Conservation (phyloP, 2,797 vertebrate genomes). For the Gymnoscopelus microlampas region DNA sequence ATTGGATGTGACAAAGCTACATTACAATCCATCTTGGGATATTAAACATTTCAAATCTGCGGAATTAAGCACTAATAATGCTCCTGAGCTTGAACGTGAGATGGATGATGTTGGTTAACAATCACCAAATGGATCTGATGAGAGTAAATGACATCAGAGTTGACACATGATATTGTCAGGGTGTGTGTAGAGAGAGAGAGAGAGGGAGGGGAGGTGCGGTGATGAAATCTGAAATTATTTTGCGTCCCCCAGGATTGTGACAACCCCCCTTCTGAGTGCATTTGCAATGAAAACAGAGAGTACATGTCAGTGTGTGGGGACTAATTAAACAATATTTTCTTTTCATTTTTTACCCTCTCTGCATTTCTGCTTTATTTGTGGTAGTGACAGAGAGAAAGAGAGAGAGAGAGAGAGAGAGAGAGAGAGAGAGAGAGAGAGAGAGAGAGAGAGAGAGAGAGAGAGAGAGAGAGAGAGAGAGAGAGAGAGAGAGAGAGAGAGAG, state of each 20-base stretch:
- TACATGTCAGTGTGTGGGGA: too few relatives aligned
- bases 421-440: not conserved
- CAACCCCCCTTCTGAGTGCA: conserved; percentile 21
- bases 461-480: not conserved
- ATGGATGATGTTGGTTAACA: conserved; percentile 81
- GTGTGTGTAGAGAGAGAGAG: not conserved
- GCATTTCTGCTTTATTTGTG: not conserved
- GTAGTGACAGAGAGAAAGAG: not conserved
- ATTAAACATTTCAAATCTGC: conserved; percentile 86
- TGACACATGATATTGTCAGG: conserved; percentile 68
- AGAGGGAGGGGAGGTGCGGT: not conserved
- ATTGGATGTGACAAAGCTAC: conserved; percentile 85
- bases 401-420: not conserved
- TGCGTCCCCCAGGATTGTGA: conserved; percentile 19
- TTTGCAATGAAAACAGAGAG: conserved; percentile 3
- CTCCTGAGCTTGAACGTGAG: conserved; percentile 76
- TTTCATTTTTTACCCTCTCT: too few relatives aligned
- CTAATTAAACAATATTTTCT: too few relatives aligned
- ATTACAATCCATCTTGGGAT: conserved; percentile 87
- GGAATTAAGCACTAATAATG: conserved; percentile 84
- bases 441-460: not conserved
- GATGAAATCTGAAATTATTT: not conserved
- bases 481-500: not conserved
- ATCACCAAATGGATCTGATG: conserved; percentile 70
- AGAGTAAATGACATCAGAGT: conserved; percentile 68